Evolutionary conservation across 2,113 vertebrate species (phyloP), one percentile per base, ranked within the genome.

Genomic region (Oryzias melastigma): DNA sequence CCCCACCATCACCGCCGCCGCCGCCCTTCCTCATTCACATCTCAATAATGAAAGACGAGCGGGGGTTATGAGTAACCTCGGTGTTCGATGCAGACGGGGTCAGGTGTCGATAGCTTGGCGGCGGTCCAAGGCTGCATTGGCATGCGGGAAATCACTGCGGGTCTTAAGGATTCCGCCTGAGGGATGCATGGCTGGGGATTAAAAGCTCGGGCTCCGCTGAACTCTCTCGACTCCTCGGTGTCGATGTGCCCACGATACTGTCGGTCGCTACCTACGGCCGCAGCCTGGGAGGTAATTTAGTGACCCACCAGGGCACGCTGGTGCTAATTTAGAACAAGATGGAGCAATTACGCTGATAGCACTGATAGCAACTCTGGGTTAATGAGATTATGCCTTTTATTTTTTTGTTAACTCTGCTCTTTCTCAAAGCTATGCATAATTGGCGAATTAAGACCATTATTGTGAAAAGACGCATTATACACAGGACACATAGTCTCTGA

Each of bases 41-140:
- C 86, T 83, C 87, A 80, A 85, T 88, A 86, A 89, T 83, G 78
- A 87, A 83, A 88, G 76, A 83, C 58, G 72, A 78, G 82, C 66
- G 62, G 71, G 76, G 83, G 81, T 82, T 86, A 80, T 81, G 85
- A 85, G 83, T 73, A 87, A 87, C 81, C 81, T 58, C 25, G 7
- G 62, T 18, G 75, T 43, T 78, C 62, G n/a, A 76, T 77, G 75
- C 61, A 58, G 56, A 55, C 62, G 75, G 74, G 77, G 64, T 72
- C 75, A 70, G 62, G 35, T 60, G 55, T 88, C 83, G 60, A 87
- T 82, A 62, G 65, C 75, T 81, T 65, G 82, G 82, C 83, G 57
- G 42, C 68, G 58, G 66, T 80, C 86, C 82, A 83, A 63, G 58
- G 52, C 40, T 47, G 67, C 75, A 87, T 86, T 73, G 78, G 82